A percentile compares a stretch with the other conserved stretches of the same genome.
Conservation (phyloP, 2,797 vertebrate genomes). For the Gobio occitaniae region DNA sequence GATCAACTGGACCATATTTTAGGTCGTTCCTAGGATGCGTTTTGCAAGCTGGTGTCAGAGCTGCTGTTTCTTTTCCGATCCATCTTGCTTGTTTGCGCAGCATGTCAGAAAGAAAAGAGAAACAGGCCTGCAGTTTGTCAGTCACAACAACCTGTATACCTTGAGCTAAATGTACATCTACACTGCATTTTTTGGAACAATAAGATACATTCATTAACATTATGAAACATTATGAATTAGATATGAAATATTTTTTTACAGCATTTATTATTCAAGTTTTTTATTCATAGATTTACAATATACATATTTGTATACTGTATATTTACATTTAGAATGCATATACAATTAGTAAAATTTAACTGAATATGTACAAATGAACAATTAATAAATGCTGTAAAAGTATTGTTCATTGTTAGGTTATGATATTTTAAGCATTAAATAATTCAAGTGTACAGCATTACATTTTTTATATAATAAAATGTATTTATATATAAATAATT, state of each 20-base stretch:
- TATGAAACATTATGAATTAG: neutral
- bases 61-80: neutral
- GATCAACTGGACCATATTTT: conserved; percentile 17
- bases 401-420: neutral
- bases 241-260: neutral
- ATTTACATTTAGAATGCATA: neutral
- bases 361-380: neutral
- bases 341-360: neutral
- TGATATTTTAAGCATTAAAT: neutral
- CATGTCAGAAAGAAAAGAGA: neutral
- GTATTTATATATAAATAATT: neutral
- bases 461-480: neutral
- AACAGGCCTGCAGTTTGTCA: conserved; percentile 8
- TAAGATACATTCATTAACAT: neutral
- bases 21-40: neutral
- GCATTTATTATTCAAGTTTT: neutral
- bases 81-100: neutral
- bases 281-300: neutral
- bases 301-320: neutral
- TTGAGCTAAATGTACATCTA: neutral
- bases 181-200: neutral
- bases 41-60: conserved; percentile 1
- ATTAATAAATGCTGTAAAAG: neutral
- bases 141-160: neutral
- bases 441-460: neutral